Evolutionary conservation across 2,888 invertebrate species (phyloP).

Genomic region (Chrysotoxum bicinctum): DNA sequence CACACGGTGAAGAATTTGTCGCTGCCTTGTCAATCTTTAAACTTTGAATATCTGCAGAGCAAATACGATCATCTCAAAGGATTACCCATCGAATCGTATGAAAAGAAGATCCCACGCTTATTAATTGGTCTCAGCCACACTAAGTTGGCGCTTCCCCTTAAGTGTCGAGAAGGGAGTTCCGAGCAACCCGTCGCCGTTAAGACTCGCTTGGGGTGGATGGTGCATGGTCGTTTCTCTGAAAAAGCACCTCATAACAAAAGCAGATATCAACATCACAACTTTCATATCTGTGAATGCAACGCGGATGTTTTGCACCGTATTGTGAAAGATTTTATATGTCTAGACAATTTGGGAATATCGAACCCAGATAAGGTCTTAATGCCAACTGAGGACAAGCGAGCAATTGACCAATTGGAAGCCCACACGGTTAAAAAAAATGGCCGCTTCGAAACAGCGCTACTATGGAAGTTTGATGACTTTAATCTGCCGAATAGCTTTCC

Average conservation of each 20-base stretch:
- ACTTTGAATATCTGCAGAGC: no score
- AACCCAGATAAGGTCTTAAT: no score
- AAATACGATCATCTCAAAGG: no score
- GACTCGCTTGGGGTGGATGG: conserved; percentile 64
- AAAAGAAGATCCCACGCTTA: no score
- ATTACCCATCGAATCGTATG: no score
- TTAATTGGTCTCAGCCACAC: no score
- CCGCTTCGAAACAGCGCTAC: not conserved
- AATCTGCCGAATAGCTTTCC: not conserved
- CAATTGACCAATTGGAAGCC: not conserved
- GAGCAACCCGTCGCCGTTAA: conserved; percentile 58
- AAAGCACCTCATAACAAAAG: not conserved
- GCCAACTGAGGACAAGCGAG: no score
- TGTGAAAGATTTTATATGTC: not conserved
- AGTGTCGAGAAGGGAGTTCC: conserved; percentile 38
- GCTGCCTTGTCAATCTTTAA: no score
- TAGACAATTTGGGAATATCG: conserved; percentile 11
- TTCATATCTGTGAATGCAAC: conserved; percentile 58
- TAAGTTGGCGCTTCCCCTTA: no score
- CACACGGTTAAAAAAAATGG: not conserved
- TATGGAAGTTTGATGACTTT: not conserved
- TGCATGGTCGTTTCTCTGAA: conserved; percentile 17
- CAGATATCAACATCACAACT: not conserved
- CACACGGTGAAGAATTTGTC: no score
- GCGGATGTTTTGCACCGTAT: not conserved